These are phyloP conservation scores for Labia minor DNA, from an alignment of 2,888 invertebrate genomes.

Conservation along the genomic window DNA sequence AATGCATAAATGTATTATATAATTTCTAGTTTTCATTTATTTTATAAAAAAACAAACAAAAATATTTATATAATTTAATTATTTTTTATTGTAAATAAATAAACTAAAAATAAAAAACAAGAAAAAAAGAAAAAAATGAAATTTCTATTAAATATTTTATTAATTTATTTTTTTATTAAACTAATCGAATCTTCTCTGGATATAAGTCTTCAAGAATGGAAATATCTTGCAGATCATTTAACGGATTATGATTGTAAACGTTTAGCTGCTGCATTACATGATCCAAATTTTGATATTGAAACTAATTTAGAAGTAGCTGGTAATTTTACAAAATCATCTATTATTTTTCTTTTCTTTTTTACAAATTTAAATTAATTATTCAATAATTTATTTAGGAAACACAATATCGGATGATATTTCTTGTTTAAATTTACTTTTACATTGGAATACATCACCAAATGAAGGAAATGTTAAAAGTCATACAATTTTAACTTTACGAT, in stretches of 20 bases:
- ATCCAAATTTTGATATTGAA: conserved; percentile 39
- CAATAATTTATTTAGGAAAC: conserved; percentile 32
- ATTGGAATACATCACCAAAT: conserved; percentile 43
- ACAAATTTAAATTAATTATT: not conserved
- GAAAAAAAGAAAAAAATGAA: too few relatives aligned
- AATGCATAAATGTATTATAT: too few relatives aligned
- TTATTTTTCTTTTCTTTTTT: not conserved
- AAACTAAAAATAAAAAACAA: too few relatives aligned
- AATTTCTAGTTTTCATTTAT: too few relatives aligned
- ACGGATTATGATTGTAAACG: conserved; percentile 45
- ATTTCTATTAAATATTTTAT: too few relatives aligned
- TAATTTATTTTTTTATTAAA: too few relatives aligned
- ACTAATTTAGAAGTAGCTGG: conserved; percentile 39
- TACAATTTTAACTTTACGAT: conserved; percentile 42
- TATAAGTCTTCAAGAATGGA: conserved; percentile 25
- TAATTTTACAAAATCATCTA: conserved; percentile 29
- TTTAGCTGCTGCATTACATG: conserved; percentile 48
- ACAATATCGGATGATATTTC: conserved; percentile 41
- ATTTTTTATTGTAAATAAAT: too few relatives aligned
- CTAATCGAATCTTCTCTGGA: conserved; percentile 17
- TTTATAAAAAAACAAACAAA: too few relatives aligned
- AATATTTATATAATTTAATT: too few relatives aligned
- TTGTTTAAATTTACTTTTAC: conserved; percentile 45
- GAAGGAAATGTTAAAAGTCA: conserved; percentile 49
- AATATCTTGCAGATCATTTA: conserved; percentile 48